phyloP scores from a whole-genome alignment of 2,888 invertebrate species.

The Dorcus parallelipipedus region DNA sequence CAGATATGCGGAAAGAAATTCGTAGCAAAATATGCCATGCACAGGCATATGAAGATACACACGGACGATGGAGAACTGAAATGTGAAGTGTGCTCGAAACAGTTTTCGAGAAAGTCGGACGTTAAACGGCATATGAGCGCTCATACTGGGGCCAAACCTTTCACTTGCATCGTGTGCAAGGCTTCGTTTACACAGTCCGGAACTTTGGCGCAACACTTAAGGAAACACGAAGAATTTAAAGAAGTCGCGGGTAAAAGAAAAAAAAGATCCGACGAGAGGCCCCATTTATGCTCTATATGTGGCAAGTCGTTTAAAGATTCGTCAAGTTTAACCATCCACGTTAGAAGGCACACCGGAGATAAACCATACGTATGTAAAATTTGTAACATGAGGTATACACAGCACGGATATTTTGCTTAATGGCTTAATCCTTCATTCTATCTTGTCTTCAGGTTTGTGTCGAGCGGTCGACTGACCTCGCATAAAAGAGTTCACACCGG shows the following conservation, averaged over 20 bases:
- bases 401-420: not conserved
- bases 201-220: constrained; percentile 30
- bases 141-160: constrained; percentile 34
- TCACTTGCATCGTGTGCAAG: constrained; percentile 29
- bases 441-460: constrained; percentile 34
- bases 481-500: constrained; percentile 36
- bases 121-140: constrained; percentile 37
- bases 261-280: constrained; percentile 19
- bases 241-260: constrained; percentile 10
- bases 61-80: constrained; percentile 22
- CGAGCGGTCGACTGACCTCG: constrained; percentile 33
- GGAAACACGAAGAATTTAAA: constrained; percentile 26
- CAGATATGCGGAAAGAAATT: constrained; percentile 27
- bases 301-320: constrained; percentile 37
- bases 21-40: constrained; percentile 28
- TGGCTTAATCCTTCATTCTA: not conserved
- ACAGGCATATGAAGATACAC: constrained; percentile 32
- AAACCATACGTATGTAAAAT: constrained; percentile 35
- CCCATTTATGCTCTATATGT: constrained; percentile 36
- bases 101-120: constrained; percentile 30
- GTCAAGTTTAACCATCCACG: constrained; percentile 35
- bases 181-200: constrained; percentile 34
- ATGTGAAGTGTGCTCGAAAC: constrained; percentile 29
- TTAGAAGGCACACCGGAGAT: constrained; percentile 34
- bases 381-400: constrained; percentile 33